Evolutionary conservation across 2,797 vertebrate genomes (phyloP), one percentile per base, ranked within the genome.

Genomic region (Podargus strigoides): DNA sequence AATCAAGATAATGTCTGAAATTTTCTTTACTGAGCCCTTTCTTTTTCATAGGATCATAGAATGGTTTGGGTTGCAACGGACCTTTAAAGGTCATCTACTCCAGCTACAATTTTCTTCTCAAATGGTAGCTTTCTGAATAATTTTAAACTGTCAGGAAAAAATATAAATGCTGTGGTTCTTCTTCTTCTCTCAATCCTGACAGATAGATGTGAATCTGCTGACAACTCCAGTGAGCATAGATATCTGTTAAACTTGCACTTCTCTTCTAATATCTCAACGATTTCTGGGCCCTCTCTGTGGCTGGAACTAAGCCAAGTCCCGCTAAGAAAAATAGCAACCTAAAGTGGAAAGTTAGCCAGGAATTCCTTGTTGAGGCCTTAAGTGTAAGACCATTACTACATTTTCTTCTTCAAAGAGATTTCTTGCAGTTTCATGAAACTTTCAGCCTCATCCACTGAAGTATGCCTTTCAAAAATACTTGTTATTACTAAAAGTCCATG

Each of bases 381-480:
- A 87, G 22, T 68, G 66, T 19, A 69, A 72, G 55, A 32, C 17
- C 68, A 15, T 84, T 67, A 44, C 10, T 39, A 8, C 62, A 7
- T 69, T 73, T 56, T 77, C 44, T 18, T 81, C 50, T 91, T 82
- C 52, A 66, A 34, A 89, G 63, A 63, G 21, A 50, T 83, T 87
- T 80, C 69, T 91, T 70, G 17, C 12, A 37, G 10, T 59, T 85
- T 85, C 11, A 10, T 67, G 30, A 49, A 85, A 64, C 46, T 42
- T 62, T 44, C 44, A 56, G 30, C 42, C 12, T 72, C 47, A 47
- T 69, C 39, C 56, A 63, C 19, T 16, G 16, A 85, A 79, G 5
- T 18, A 28, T 13, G 36, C 16, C 67, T 95, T 63, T 92, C 21
- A 87, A 69, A 91, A 90, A 22, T 11, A 24, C 30, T 37, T 86